Evolutionary conservation across 2,113 vertebrate genomes (phyloP), one percentile per base, ranked within the genome.

Genomic region (Otis tarda): DNA sequence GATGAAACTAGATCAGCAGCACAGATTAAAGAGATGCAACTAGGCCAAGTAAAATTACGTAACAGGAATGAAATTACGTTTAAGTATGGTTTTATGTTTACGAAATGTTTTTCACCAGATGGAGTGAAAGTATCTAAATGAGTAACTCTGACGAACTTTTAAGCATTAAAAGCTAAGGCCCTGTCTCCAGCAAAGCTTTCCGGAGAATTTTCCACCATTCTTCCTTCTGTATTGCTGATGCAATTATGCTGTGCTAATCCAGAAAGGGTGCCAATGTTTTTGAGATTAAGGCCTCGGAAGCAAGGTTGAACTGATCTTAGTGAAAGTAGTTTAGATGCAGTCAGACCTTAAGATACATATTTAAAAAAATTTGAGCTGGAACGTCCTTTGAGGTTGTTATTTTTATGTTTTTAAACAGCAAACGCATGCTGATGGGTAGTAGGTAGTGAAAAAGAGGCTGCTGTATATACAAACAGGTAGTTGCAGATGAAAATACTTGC

Each of bases 11-110:
- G 76, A 89, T 84, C 65, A 56, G 20, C 76, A 93, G 56, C 27
- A n/a, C 60, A 73, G 94, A 96, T 96, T 96, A 96, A 81, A 94
- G 56, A 27, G 83, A 25, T 30, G 1, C 87, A 97, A 88, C 83
- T 93, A 88, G 93, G 95, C 80, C 55, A 74, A 93, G 87, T 41
- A 7, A 83, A 79, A 77, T 96, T 96, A 94, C 0, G 6, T 85
- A 94, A 96, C 69, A 21, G 69, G 85, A 70, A 90, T 50, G 28
- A 91, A 88, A 89, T 91, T 73, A 86, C 7, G 1, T 55, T 69
- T 93, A 93, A 95, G 64, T 56, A 89, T 41, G 71, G 84, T 7
- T 95, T 95, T 91, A 70, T 59, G 75, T 96, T 96, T 90, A 82
- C 91, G 50, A 75, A 94, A 87, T 71, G 3, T 67, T 89, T 95